Evolutionary conservation across 2,797 vertebrate species (phyloP).

Genomic region (Platalea minor): DNA sequence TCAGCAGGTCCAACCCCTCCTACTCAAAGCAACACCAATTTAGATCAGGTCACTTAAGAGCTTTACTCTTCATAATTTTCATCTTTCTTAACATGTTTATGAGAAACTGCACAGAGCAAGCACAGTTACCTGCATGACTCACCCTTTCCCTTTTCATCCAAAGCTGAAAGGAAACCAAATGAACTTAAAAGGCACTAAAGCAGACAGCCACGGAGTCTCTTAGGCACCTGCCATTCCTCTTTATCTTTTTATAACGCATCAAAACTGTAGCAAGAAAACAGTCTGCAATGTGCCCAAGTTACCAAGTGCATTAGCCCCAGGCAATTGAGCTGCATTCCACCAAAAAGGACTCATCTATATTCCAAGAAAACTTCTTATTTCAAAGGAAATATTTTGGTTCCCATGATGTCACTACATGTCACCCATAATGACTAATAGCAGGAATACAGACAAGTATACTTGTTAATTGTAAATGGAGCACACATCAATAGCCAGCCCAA

Average conservation of each 20-base stretch:
- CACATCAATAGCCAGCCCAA: not conserved
- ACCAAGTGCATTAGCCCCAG: not conserved
- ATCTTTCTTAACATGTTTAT: not conserved
- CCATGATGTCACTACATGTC: not conserved
- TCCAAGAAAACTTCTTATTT: not conserved
- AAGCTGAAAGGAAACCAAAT: not conserved
- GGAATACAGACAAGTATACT: not conserved
- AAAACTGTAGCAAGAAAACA: not conserved
- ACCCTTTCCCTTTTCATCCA: not conserved
- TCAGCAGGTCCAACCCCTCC: not conserved
- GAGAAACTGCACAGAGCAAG: not conserved
- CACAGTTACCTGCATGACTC: not conserved
- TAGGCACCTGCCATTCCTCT: not conserved
- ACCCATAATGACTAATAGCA: not conserved
- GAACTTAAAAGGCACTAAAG: not conserved
- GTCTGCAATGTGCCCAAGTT: not conserved
- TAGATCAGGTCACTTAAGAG: not conserved
- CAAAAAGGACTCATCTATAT: not conserved
- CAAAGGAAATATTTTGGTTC: constrained; percentile 4
- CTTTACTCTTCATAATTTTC: not conserved
- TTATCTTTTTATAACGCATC: not conserved
- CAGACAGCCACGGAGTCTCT: accelerated
- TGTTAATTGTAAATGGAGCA: not conserved
- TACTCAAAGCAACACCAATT: not conserved
- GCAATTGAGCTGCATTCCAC: not conserved